Evolutionary conservation across 2,888 invertebrate genomes (phyloP), one percentile per base, ranked within the genome.

Genomic region (Diloba caeruleocephala): DNA sequence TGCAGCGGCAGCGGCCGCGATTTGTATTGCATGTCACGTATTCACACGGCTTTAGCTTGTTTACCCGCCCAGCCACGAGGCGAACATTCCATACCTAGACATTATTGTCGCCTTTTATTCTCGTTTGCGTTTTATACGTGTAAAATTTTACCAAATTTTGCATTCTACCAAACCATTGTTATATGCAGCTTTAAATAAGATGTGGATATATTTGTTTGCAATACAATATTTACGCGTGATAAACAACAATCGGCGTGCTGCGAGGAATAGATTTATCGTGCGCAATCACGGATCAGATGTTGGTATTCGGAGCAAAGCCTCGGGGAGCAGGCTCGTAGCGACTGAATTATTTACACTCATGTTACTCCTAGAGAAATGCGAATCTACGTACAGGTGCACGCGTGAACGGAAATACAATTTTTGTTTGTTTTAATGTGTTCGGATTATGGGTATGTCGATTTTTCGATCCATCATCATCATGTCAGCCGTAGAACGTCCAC

Each of bases 241-340:
- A 71, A 75, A 78, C 74, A 80, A 81, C 77, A 79, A 80, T 70
- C 71, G 73, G 69, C 69, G 71, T 68, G 78, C 77, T 77, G 81
- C 82, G 81, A 83, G 82, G 79, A 85, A 82, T 79, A 81, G 87
- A 89, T 88, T 89, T 89, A 89, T 87, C 79, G 80, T 78, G 79
- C 81, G 84, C 88, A 90, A 90, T 92, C 92, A 88, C 87, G 85
- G 88, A 90, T 89, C 87, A 89, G 85, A 85, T 87, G 89, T 89
- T 88, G 85, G 88, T 90, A 90, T 92, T 92, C 90, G 81, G 79
- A 82, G 79, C 81, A 81, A 85, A 86, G 82, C 88, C 79, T 84
- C 63, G 48, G 86, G 80, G 88, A 88, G 86, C 81, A 81, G 75
- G 81, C 82, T 78, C 82, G 84, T 79, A 85, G 79, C 83, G 77